These are phyloP conservation scores for Tauraco erythrolophus DNA, from an alignment of 2,113 vertebrate species.

Conservation along the genomic window DNA sequence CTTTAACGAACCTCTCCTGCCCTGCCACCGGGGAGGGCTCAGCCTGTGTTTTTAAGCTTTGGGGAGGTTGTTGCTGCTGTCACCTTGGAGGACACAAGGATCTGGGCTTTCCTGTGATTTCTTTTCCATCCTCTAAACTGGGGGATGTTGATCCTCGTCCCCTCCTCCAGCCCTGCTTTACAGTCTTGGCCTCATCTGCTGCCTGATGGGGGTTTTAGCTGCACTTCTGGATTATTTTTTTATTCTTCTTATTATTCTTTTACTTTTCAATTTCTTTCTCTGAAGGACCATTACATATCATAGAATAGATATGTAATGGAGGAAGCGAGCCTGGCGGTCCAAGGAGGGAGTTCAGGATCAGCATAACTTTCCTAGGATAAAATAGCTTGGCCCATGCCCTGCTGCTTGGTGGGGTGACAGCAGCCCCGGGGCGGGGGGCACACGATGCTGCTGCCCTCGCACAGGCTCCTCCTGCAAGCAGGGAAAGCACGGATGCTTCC, in stretches of 20 bases:
- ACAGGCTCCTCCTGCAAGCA: background rate
- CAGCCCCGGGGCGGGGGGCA: background rate
- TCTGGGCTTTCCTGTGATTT: background rate
- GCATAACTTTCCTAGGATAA: background rate
- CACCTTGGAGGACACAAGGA: rapidly evolving
- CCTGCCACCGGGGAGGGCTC: background rate
- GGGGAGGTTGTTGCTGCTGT: background rate
- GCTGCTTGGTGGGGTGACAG: background rate
- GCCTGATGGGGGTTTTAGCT: background rate
- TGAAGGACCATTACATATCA: no score
- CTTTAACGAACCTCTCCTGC: background rate
- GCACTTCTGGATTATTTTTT: background rate
- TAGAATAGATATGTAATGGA: rapidly evolving
- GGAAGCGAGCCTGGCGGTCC: background rate
- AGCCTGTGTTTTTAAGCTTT: background rate
- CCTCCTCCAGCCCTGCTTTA: background rate
- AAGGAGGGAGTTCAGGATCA: background rate
- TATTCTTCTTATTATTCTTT: no score
- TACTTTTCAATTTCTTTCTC: background rate
- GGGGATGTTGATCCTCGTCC: background rate
- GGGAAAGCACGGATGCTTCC: background rate
- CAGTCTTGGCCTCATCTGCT: background rate
- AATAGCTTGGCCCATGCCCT: rapidly evolving
- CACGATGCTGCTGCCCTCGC: background rate
- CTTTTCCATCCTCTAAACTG: background rate